These are phyloP conservation scores for Falco rusticolus DNA, from an alignment of 2,797 vertebrate species.

Conservation along the genomic window DNA sequence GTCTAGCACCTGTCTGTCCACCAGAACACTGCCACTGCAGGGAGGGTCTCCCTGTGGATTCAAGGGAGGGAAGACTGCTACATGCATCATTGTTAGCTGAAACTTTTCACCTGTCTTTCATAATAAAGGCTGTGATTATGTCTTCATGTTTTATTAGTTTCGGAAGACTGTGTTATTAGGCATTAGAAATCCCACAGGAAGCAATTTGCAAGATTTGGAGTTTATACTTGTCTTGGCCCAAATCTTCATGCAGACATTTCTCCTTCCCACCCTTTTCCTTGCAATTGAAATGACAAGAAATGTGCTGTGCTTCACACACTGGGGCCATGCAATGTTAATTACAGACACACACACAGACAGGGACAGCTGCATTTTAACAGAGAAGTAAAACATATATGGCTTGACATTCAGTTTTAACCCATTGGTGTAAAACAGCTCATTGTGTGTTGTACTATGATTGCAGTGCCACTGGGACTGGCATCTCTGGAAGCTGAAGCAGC, in stretches of 20 bases:
- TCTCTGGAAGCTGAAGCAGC: background rate
- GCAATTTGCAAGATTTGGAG: background rate
- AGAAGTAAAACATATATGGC: background rate
- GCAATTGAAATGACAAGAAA: background rate
- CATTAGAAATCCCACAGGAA: conserved; percentile 24
- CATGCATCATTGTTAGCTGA: background rate
- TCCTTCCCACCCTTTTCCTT: background rate
- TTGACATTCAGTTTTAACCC: background rate
- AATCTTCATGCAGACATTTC: background rate
- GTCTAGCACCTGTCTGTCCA: background rate
- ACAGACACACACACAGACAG: background rate
- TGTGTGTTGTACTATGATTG: rapidly evolving
- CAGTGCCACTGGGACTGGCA: rapidly evolving
- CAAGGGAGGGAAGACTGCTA: background rate
- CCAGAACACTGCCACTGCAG: background rate
- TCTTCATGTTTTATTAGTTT: background rate
- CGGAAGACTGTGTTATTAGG: background rate
- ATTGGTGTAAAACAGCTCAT: rapidly evolving
- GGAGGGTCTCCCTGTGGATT: background rate
- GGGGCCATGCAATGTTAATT: background rate
- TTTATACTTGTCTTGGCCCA: background rate
- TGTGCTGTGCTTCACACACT: background rate
- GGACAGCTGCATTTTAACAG: background rate
- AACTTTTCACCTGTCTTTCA: background rate
- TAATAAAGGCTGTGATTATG: background rate